phyloP scores from a whole-genome alignment of 2,797 vertebrate species.

The Gymnothorax reevesii region DNA sequence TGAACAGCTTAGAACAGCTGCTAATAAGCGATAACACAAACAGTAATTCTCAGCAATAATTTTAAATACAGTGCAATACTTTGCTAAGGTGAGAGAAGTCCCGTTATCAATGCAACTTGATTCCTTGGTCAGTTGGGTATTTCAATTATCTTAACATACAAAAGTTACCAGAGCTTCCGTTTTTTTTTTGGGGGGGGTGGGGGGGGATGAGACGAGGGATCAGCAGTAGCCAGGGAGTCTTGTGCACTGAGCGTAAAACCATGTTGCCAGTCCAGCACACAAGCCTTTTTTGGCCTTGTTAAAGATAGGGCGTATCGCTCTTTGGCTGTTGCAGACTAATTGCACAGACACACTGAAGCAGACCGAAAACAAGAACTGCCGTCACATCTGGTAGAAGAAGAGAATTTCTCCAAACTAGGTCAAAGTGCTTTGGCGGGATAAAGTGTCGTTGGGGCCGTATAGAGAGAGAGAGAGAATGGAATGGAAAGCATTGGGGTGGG shows the following conservation, averaged over 20 bases:
- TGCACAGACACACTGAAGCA: neutral
- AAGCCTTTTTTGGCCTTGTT: neutral
- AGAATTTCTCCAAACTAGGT: neutral
- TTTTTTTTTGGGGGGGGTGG: too few relatives aligned
- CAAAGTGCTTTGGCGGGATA: neutral
- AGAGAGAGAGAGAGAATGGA: conserved; percentile 5
- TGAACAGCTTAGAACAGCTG: conserved; percentile 29
- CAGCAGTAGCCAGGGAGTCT: neutral
- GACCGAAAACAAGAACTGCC: neutral
- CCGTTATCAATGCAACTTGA: neutral
- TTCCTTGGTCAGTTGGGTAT: neutral
- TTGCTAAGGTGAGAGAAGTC: neutral
- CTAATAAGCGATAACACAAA: conserved; percentile 10
- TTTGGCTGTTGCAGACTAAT: neutral
- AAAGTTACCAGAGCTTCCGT: neutral
- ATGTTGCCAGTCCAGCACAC: neutral
- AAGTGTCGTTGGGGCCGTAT: conserved; percentile 5
- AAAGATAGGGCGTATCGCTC: neutral
- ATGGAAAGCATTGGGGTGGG: neutral
- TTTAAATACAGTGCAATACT: neutral
- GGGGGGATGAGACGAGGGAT: neutral
- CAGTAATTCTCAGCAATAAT: neutral
- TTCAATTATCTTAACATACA: neutral
- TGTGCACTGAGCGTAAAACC: neutral
- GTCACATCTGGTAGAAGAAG: neutral